These are phyloP conservation scores for Burhinus oedicnemus DNA, from an alignment of 2,113 vertebrate genomes.

Conservation along the genomic window DNA sequence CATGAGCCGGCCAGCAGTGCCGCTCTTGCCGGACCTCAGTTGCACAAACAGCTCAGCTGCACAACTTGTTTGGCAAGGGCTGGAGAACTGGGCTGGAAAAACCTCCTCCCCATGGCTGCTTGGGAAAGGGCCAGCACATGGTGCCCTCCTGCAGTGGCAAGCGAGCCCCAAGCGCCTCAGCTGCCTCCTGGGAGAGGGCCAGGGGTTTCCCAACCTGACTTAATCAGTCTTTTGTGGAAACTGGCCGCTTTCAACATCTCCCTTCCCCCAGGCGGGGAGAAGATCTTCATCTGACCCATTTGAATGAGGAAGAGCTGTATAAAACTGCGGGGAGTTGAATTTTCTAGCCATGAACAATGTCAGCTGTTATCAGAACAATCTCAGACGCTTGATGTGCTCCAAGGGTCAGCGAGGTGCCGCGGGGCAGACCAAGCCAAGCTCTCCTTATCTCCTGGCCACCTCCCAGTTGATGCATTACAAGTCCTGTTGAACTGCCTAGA, in stretches of 20 bases:
- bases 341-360: background rate
- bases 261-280: background rate
- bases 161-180: background rate
- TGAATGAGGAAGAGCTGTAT: background rate
- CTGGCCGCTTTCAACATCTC: background rate
- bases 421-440: background rate
- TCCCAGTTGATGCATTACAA: background rate
- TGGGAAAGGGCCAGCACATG: background rate
- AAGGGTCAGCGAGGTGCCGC: background rate
- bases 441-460: constrained; percentile 29
- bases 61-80: constrained; percentile 42
- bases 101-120: background rate
- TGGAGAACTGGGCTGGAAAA: background rate
- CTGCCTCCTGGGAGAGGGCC: background rate
- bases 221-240: background rate
- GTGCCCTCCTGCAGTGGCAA: background rate
- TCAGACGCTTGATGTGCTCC: background rate
- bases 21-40: background rate
- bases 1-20: background rate
- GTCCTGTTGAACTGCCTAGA: background rate
- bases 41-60: constrained; percentile 12
- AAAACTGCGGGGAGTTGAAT: background rate
- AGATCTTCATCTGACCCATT: background rate
- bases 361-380: background rate
- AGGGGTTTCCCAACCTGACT: background rate